Base-by-base conservation (phyloP, 2,113 vertebrate genomes). In the Hippotragus niger region DNA sequence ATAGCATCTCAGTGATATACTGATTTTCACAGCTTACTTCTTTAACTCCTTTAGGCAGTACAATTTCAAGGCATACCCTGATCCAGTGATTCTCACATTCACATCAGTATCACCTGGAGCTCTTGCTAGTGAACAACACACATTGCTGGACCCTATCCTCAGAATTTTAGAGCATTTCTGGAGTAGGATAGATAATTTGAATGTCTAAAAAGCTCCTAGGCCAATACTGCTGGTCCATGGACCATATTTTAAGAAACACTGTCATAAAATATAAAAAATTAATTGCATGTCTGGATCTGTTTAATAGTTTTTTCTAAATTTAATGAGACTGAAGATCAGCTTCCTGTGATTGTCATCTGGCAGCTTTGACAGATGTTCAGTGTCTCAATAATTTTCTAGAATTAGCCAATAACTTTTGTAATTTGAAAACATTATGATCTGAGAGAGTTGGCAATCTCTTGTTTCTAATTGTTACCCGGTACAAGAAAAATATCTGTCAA, bases 381-480 rank as follows among this genome's bases (percentile, higher is more conserved):
- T 50, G 13, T n/a, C 31, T 81, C 57, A 94, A 1, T 11, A 85
- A 33, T 74, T 94, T 92, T 86, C 58, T 87, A 92, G 45, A 88
- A 57, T 87, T 57, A 91, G 10, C 15, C 29, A 94, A 3, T 83
- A 55, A 64, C 19, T 36, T 92, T 95, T 82, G 6, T 92, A 55
- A 76, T 81, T 80, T 92, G 43, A 92, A 85, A 60, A 91, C 82
- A 67, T 58, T 86, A 92, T 93, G 27, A 81, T 94, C 43, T 96
- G 33, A 93, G 52, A 76, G 12, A 90, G 52, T 19, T 88, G 14
- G 53, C 40, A 45, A 1, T 90, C 90, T 74, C 23, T 92, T 85
- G 47, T 52, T 29, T 57, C 6, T 89, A 82, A 88, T 90, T 92
- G 57, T 95, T 91, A 74, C 19, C 15, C 74, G 4, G 16, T 92